Evolutionary conservation across 2,888 invertebrate species (phyloP), one percentile per base, ranked within the genome.

Genomic region (Nematopogon swammerdamellus): DNA sequence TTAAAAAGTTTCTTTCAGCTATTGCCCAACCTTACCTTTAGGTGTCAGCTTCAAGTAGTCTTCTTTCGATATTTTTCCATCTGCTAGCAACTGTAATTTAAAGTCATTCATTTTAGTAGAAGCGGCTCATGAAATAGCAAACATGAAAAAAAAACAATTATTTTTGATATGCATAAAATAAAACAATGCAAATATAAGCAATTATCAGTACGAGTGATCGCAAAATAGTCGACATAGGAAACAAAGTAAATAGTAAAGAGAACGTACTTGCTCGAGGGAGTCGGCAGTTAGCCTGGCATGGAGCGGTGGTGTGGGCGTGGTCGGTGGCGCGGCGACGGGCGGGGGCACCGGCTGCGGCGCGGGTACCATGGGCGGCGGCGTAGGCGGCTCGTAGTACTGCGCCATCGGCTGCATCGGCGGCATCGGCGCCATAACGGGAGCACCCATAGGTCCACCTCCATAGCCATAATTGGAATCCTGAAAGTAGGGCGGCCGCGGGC

Each of bases 11-110:
- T n/a, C n/a, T n/a, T n/a, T n/a, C n/a, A n/a, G n/a, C n/a, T n/a
- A n/a, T n/a, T n/a, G n/a, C n/a, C n/a, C n/a, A n/a, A n/a, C n/a
- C 55, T 57, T 68, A 76, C 77, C 72, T 69, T 73, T 76, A 56
- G 77, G 77, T 48, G 76, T 68, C 51, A 77, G 64, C 56, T 79
- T 79, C 54, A 75, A 57, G 58, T 75, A 77, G 59, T 77, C 77
- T 62, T 70, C 71, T 59, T 72, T 63, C 46, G 76, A 75, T 57
- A 79, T 65, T 59, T 72, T 75, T 29, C 77, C 79, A 54, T 77
- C 77, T 53, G 74, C 74, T 47, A 76, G 69, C 66, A 79, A 68
- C 77, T 77, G 75, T 60, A 77, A 77, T 65, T 63, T 60, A 4
- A 47, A 61, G 4, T 25, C 10, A 25, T 25, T 6, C 4, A 25